Evolutionary conservation across 2,113 vertebrate species (phyloP), one percentile per base, ranked within the genome.

Genomic region (Bos indicus): DNA sequence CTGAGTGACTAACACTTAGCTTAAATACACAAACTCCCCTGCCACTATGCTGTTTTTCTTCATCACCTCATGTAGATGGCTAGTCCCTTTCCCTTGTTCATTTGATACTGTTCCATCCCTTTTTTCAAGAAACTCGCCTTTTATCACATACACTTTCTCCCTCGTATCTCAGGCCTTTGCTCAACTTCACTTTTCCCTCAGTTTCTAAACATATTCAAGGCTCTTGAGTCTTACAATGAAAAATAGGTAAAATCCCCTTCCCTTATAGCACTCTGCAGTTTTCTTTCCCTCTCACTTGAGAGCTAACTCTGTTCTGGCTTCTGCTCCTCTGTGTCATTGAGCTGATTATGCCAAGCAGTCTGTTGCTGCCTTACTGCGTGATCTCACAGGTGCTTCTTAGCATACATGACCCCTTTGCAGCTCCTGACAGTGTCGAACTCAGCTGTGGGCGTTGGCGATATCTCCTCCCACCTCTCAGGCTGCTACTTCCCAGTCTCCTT

Each of bases 151-250:
- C 2, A 5, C 77, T 36, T 81, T 85, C 46, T 90, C 25, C 14
- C 30, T 96, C 5, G 8, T 91, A 54, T 86, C 16, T 54, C 21
- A 88, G 88, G n/a, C 56, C 64, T 54, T 91, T 92, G 67, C 12
- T 52, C n/a, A 85, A 14, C 78, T 81, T 97, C 40, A 52, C 54
- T 84, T 95, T 81, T 89, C 46, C 89, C 7, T 87, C 54, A 94
- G 11, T 28, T 95, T 81, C 54, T 77, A 77, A 95, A 64, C n/a
- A 84, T 82, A 81, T 85, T 77, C 19, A 93, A 81, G 16, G 2
- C 81, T 91, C 43, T 87, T 97, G 57, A 30, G n/a, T 93, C 83
- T 94, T 90, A 60, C 78, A 96, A 12, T 89, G 64, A 81, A 95
- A 74, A 84, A 23, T 23, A 74, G 21, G 6, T 56, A 85, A 93